These are phyloP conservation scores for Lepus oiostolus DNA, from an alignment of 2,797 vertebrate genomes.

Conservation along the genomic window DNA sequence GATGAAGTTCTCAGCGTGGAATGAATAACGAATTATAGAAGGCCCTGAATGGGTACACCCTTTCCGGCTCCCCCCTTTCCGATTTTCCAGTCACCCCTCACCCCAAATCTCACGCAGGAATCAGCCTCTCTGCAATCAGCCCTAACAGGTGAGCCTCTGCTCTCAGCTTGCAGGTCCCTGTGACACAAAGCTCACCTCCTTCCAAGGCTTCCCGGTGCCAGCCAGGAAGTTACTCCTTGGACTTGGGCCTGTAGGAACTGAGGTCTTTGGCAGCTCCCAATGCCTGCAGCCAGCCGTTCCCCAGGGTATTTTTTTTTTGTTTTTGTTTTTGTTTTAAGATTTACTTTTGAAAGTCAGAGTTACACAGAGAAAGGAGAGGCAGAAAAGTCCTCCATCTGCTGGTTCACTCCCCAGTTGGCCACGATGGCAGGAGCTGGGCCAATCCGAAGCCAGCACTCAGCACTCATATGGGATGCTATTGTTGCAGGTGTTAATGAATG, in stretches of 20 bases:
- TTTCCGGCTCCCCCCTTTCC: background rate
- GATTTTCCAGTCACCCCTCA: background rate
- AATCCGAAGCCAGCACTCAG: too few species aligned
- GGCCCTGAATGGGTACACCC: background rate
- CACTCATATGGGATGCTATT: too few species aligned
- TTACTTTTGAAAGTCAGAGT: too few species aligned
- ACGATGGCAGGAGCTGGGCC: too few species aligned
- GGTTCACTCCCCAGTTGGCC: too few species aligned
- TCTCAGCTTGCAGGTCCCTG: background rate
- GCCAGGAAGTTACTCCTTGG: conserved; percentile 23
- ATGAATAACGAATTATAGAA: background rate
- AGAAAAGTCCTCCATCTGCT: too few species aligned
- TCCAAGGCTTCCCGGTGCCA: background rate
- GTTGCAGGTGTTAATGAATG: too few species aligned
- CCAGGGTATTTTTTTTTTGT: too few species aligned
- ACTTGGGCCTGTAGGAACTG: background rate
- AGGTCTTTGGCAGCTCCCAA: conserved; percentile 14
- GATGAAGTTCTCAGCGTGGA: background rate
- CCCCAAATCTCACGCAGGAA: background rate
- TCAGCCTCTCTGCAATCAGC: background rate
- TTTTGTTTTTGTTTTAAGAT: too few species aligned
- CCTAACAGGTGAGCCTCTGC: background rate
- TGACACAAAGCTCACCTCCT: background rate
- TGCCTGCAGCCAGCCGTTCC: too few species aligned
- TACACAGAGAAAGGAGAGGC: too few species aligned